phyloP scores from a whole-genome alignment of 2,113 vertebrate species.

The Tetrao urogallus region DNA sequence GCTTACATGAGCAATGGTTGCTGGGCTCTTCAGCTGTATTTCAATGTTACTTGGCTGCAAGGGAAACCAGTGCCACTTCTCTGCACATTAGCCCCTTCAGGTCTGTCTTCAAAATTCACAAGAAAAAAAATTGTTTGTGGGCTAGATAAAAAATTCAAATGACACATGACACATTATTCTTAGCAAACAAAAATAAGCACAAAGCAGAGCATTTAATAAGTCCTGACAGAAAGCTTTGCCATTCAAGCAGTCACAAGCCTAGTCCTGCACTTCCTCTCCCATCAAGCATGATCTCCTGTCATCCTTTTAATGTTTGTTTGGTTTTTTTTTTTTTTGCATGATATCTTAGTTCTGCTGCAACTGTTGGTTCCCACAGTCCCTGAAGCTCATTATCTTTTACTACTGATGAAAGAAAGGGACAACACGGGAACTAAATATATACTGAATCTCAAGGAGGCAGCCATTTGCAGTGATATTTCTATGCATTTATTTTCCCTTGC shows the following conservation, averaged over 20 bases:
- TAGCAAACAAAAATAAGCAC: not conserved
- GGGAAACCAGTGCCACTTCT: not conserved
- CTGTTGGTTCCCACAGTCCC: not conserved
- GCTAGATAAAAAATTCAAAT: not conserved
- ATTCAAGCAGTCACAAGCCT: not conserved
- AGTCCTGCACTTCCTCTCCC: not conserved
- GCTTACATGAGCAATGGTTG: not conserved
- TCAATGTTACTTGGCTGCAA: not conserved
- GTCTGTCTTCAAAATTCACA: not conserved
- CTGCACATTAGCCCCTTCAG: not conserved
- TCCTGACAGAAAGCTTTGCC: not conserved
- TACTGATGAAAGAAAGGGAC: not conserved
- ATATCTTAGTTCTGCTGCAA: not conserved
- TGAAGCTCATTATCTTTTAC: conserved; percentile 13
- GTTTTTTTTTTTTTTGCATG: not conserved
- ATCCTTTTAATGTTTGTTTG: not conserved
- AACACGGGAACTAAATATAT: not conserved
- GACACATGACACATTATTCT: not conserved
- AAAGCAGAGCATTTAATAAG: not conserved
- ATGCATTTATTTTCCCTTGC: conserved; percentile 24
- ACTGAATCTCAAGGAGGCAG: conserved; percentile 2
- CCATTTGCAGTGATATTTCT: not conserved
- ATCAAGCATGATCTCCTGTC: not conserved
- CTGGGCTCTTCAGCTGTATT: not conserved
- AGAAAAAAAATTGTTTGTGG: not conserved